A percentile compares a stretch with the other conserved stretches of the same genome.
These are phyloP conservation scores for Ciconia stormi DNA, from an alignment of 2,113 vertebrate genomes.

Conservation along the genomic window DNA sequence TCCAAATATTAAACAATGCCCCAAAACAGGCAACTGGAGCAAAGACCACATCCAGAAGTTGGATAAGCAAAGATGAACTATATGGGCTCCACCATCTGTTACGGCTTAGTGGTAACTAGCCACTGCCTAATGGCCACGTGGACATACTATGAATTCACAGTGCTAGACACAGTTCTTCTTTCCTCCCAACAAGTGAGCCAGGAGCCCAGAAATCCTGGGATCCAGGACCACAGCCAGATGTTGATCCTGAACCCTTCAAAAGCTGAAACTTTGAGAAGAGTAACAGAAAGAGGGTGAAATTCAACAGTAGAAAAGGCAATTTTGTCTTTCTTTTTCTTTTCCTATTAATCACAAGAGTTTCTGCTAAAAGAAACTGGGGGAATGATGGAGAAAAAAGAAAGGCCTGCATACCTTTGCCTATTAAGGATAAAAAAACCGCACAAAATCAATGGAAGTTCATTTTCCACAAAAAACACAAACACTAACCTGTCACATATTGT, in stretches of 20 bases:
- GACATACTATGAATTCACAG: neutral
- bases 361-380: rapidly evolving
- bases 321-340: neutral
- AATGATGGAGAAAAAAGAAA: neutral
- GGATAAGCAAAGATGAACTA: constrained; percentile 33
- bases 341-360: neutral
- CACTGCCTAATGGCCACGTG: neutral
- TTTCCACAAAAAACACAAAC: neutral
- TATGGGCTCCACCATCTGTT: constrained; percentile 8
- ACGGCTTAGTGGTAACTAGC: neutral
- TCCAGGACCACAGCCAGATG: neutral
- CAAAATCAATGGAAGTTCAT: neutral
- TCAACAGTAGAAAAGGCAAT: neutral
- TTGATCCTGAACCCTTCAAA: neutral
- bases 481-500: neutral
- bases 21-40: neutral
- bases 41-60: neutral
- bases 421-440: neutral
- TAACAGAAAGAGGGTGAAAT: neutral
- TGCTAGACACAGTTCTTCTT: neutral
- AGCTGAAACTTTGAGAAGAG: neutral
- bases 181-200: rapidly evolving
- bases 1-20: neutral
- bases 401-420: neutral
- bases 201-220: neutral